Percentiles rank a stretch among this genome's conserved stretches.
Conservation (phyloP, 2,113 vertebrate genomes). For the Syrmaticus mikado region DNA sequence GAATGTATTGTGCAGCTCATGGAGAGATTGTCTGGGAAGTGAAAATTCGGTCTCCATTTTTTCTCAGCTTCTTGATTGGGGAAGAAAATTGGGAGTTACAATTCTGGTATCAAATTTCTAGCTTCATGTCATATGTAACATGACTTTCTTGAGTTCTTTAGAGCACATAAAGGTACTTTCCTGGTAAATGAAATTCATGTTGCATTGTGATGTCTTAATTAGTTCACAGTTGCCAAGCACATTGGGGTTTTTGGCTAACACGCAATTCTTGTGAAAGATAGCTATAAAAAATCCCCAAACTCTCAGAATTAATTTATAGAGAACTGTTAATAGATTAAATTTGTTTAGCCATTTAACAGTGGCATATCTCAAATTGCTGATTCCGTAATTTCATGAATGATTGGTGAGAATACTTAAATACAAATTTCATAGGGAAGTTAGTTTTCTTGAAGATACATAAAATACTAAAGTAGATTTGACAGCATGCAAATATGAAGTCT, state of each 20-base stretch:
- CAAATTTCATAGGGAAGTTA: not conserved
- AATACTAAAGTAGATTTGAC: not conserved
- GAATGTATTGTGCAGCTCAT: not conserved
- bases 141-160: not conserved
- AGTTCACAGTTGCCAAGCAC: not conserved
- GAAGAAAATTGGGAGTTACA: not conserved
- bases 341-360: not conserved
- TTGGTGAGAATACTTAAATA: not conserved
- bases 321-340: not conserved
- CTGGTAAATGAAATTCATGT: not conserved
- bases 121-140: not conserved
- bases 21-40: not conserved
- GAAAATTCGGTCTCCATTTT: not conserved
- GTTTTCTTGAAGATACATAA: not conserved
- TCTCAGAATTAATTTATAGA: not conserved
- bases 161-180: not conserved
- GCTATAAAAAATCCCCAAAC: not conserved
- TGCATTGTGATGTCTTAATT: not conserved
- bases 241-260: not conserved
- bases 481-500: not conserved
- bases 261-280: not conserved
- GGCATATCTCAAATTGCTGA: not conserved
- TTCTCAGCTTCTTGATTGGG: not conserved
- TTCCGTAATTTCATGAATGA: not conserved
- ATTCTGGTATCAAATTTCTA: not conserved